phyloP scores from a whole-genome alignment of 2,113 vertebrate genomes.

The Chaetops frenatus region DNA sequence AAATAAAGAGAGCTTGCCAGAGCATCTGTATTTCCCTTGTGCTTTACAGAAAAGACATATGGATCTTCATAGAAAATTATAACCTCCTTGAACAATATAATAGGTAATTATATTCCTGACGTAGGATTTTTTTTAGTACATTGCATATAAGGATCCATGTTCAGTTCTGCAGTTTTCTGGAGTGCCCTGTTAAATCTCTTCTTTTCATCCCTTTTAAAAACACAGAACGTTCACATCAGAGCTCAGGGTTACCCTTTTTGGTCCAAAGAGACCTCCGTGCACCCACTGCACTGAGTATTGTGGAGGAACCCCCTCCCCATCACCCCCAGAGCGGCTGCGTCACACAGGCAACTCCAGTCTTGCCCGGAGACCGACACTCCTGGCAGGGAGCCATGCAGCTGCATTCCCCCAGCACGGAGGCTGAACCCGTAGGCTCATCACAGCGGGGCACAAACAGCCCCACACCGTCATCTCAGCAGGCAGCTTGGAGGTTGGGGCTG shows the following conservation, averaged over 20 bases:
- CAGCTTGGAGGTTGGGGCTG: rapidly evolving
- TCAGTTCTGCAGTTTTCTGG: background rate
- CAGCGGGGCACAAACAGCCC: background rate
- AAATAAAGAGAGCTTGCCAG: background rate
- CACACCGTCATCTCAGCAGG: rapidly evolving
- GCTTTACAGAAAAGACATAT: conserved; percentile 1
- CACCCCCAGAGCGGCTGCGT: background rate
- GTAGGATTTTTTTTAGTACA: background rate
- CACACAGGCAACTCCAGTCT: background rate
- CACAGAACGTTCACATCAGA: background rate
- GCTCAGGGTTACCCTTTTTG: background rate
- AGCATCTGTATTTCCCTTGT: conserved; percentile 37
- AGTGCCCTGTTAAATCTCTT: background rate
- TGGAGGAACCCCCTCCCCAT: background rate
- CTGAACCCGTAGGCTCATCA: rapidly evolving
- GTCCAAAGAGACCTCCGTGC: rapidly evolving
- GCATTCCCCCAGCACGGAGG: background rate
- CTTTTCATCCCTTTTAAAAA: background rate
- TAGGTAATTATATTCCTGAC: conserved; percentile 26
- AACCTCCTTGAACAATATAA: background rate
- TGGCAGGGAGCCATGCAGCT: rapidly evolving
- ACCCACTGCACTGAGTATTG: background rate
- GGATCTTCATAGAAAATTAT: conserved; percentile 17
- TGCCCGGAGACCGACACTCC: background rate
- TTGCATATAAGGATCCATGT: background rate